Percentiles rank a stretch among this genome's conserved stretches.
These are phyloP conservation scores for Propithecus perrieri DNA, from an alignment of 2,797 vertebrate genomes.

Conservation along the genomic window DNA sequence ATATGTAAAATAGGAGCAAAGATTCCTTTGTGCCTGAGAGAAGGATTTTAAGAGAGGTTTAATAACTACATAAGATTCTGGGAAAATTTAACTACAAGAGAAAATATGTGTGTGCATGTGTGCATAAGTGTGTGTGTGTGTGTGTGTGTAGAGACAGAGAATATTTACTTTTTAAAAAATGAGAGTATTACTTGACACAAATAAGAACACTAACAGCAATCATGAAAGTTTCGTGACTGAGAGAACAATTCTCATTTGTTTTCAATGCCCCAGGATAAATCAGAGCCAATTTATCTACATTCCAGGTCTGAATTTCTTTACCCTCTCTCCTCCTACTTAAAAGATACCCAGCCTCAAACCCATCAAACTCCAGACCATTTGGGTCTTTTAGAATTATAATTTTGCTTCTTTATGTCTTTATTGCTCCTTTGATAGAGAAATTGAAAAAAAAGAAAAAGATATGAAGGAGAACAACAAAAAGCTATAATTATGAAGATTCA, in stretches of 20 bases:
- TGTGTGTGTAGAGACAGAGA: background rate
- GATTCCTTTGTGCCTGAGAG: background rate
- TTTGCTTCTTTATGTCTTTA: conserved; percentile 89
- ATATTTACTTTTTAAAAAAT: conserved; percentile 20
- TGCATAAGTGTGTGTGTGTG: background rate
- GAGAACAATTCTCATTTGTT: conserved; percentile 44
- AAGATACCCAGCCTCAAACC: conserved; percentile 74
- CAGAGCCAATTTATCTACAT: conserved; percentile 49
- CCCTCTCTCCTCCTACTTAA: conserved; percentile 71
- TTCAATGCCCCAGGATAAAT: conserved; percentile 36
- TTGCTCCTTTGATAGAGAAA: conserved; percentile 89
- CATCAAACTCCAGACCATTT: conserved; percentile 80
- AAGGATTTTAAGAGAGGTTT: background rate
- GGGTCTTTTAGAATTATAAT: conserved; percentile 85
- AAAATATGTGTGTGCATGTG: background rate
- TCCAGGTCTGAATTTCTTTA: conserved; percentile 61
- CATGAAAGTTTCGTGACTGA: conserved; percentile 24
- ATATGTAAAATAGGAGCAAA: background rate
- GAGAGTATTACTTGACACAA: conserved; percentile 17
- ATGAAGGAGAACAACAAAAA: conserved; percentile 87
- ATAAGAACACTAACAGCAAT: background rate
- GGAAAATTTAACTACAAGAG: background rate
- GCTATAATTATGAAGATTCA: conserved; percentile 89
- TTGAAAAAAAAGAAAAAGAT: conserved; percentile 87
- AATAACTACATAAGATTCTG: background rate